Evolutionary conservation across 23 tunicate genomes (phyloP).

Genomic region (Ascidia mentula): DNA sequence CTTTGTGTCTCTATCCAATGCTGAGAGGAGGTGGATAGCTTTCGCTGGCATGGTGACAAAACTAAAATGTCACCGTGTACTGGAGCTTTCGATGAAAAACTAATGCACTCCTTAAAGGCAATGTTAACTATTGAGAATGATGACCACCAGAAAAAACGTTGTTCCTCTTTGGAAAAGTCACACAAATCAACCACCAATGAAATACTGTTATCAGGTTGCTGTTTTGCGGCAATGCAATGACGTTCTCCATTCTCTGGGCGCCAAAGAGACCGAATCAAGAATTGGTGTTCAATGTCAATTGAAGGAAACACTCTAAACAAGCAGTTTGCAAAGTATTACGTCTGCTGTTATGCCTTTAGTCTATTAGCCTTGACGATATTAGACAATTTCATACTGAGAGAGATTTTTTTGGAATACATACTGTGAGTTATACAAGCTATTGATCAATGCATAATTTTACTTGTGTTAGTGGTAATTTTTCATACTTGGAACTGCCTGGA

Average conservation of each 20-base stretch:
- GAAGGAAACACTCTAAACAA: conserved; percentile 22
- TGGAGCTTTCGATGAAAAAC: conserved; percentile 17
- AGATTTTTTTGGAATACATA: too few relatives aligned
- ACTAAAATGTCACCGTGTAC: conserved; percentile 25
- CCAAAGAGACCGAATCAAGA: conserved; percentile 35
- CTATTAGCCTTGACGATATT: too few relatives aligned
- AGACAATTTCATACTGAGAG: too few relatives aligned
- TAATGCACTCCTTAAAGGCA: conserved; percentile 36
- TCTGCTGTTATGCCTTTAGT: too few relatives aligned
- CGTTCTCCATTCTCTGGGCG: not conserved
- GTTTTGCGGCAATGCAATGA: conserved; percentile 20
- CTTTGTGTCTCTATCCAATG: conserved; percentile 7
- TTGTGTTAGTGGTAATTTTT: not conserved
- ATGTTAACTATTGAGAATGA: conserved; percentile 37
- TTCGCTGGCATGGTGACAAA: conserved; percentile 27
- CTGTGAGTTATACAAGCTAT: too few relatives aligned
- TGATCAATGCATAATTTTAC: too few relatives aligned
- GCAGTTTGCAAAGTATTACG: not conserved
- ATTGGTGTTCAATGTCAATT: conserved; percentile 40
- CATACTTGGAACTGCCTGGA: not conserved
- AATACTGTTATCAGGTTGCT: not conserved
- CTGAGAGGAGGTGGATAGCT: conserved; percentile 4
- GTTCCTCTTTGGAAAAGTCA: conserved; percentile 38
- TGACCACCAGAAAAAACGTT: conserved; percentile 71
- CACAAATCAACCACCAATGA: conserved; percentile 24